Evolutionary conservation across 2,888 invertebrate species (phyloP), one percentile per base, ranked within the genome.

Genomic region (Phortica okadai): DNA sequence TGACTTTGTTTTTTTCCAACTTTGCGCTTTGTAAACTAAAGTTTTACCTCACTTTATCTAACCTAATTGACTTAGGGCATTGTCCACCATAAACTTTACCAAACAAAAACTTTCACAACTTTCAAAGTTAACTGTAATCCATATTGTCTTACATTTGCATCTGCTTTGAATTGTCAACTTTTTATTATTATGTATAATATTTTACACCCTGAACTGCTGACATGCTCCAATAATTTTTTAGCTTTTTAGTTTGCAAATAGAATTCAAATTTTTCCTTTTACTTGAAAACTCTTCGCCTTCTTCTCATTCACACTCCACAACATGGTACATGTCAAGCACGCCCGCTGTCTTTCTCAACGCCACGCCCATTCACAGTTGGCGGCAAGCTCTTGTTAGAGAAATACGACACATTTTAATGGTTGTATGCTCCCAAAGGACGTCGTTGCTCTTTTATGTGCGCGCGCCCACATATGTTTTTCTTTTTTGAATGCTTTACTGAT

Each of bases 341-440:
- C 33, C 33, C 33, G 33, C 33, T 50, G 10, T 6, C 45, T 1
- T 10, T 45, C 10, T 10, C 45, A 45, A 45, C 45, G 50, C 50
- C 50, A 50, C 50, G 2, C 50, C 50, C 50, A 50, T 14, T 50
- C 50, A 8, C 50, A 50, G 50, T 50, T 50, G 50, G 2, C 50
- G 33, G 1, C 33, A 33, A 50, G 50, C 6, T 11, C 59, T 58
- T 59, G 16, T 59, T 59, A 10, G n/a, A 33, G 33, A 33, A 21
- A 21, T 6, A 50, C 50, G 8, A 50, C 50, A 50, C 50, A 50
- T 50, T 50, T 50, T 50, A 50, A 21, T 59, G n/a, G 59, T n/a
- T 59, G 59, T 64, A 33, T 33, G 41, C 14, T 64, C 64, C 41
- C 41, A 8, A 41, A 64, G 64, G 64, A 64, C 33, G 33, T 64